Conservation (phyloP, 2,888 invertebrate species). For the Carpatolechia fugitivella region DNA sequence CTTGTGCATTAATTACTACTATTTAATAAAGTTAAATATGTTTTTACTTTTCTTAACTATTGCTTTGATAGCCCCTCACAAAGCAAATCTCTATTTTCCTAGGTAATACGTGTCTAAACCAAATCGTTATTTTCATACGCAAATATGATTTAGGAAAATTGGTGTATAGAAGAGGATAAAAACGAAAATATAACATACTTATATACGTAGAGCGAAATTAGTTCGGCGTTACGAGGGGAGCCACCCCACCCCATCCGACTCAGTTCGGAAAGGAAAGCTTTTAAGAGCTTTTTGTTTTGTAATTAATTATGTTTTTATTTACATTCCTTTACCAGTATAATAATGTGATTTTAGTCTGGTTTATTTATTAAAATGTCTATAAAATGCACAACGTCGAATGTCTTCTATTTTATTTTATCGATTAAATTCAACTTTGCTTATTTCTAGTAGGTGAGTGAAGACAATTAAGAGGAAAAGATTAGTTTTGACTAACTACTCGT, state of each 20-base stretch:
- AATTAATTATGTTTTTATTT: conserved; percentile 71
- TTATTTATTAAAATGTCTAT: too few relatives aligned
- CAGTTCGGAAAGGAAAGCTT: conserved; percentile 73
- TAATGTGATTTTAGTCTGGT: conserved; percentile 38
- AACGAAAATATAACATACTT: conserved; percentile 33
- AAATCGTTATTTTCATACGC: background rate
- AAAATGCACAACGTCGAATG: too few relatives aligned
- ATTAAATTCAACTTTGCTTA: too few relatives aligned
- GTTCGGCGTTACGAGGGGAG: conserved; percentile 65
- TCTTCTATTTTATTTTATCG: too few relatives aligned
- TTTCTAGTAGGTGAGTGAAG: too few relatives aligned
- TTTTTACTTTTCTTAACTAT: too few relatives aligned
- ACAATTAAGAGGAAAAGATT: too few relatives aligned
- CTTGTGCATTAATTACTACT: too few relatives aligned
- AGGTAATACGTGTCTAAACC: background rate
- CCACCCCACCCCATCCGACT: conserved; percentile 67
- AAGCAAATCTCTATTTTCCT: background rate
- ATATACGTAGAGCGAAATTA: conserved; percentile 56
- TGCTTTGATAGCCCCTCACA: too few relatives aligned
- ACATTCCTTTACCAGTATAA: conserved; percentile 40
- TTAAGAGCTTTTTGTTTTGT: conserved; percentile 77
- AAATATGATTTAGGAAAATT: conserved; percentile 1
- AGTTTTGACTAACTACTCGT: too few relatives aligned
- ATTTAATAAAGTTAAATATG: too few relatives aligned
- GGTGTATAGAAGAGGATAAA: background rate